Evolutionary conservation across 2,888 invertebrate species (phyloP).

Genomic region (Diplolepis rosae): DNA sequence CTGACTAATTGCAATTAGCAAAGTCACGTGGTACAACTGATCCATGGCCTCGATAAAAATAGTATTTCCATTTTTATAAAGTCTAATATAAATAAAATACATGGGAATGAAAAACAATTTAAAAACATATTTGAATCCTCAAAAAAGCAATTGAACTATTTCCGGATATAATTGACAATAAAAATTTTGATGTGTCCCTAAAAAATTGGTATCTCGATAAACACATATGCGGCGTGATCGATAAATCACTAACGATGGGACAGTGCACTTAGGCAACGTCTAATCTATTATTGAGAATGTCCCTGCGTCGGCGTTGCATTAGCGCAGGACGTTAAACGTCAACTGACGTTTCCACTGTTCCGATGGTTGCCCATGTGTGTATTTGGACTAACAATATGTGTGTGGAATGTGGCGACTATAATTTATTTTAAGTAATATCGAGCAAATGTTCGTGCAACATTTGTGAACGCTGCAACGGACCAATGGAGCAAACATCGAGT

Average conservation of each 20-base stretch:
- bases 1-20: too few species aligned
- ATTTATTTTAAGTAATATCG: conserved; percentile 7
- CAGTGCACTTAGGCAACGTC: conserved; percentile 68
- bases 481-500: neutral
- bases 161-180: neutral
- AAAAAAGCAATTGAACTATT: too few species aligned
- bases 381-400: neutral
- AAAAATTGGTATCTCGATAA: conserved; percentile 19
- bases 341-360: conserved; percentile 37
- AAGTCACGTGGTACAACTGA: too few species aligned
- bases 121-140: too few species aligned
- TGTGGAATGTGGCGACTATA: neutral
- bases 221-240: conserved; percentile 22
- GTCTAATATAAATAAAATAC: too few species aligned
- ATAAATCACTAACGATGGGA: conserved; percentile 37
- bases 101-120: too few species aligned
- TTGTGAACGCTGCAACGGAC: neutral
- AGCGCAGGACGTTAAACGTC: conserved; percentile 59
- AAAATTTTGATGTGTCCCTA: conserved; percentile 14
- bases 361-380: neutral
- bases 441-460: conserved; percentile 1
- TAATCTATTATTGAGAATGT: conserved; percentile 71
- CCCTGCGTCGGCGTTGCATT: conserved; percentile 60
- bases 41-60: too few species aligned
- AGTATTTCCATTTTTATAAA: too few species aligned